Evolutionary conservation across 2,888 invertebrate species (phyloP).

Genomic region (Elegia similella): DNA sequence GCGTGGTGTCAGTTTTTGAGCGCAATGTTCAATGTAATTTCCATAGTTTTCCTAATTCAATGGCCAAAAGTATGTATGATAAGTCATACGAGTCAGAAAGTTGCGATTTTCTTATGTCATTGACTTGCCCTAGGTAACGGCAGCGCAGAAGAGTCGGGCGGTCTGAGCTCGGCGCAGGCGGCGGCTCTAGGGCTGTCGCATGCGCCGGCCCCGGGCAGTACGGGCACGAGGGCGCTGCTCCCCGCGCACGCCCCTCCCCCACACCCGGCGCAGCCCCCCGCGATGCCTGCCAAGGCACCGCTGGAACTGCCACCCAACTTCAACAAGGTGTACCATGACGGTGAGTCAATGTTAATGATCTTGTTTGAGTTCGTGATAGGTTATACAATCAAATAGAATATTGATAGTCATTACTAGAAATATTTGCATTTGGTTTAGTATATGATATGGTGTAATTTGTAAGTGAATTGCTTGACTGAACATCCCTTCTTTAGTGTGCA

Average conservation of each 20-base stretch:
- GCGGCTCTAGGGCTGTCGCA: constrained; percentile 68
- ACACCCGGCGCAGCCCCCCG: constrained; percentile 34
- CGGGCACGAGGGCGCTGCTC: constrained; percentile 51
- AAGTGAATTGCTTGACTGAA: not conserved
- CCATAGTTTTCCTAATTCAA: too few relatives aligned
- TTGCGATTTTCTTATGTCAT: too few relatives aligned
- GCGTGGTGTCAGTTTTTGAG: too few relatives aligned
- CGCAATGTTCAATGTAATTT: too few relatives aligned
- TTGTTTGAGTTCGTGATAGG: too few relatives aligned
- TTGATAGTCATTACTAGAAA: too few relatives aligned
- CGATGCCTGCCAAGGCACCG: constrained; percentile 32
- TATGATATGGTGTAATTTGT: too few relatives aligned
- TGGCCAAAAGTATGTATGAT: too few relatives aligned
- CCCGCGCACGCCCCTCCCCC: constrained; percentile 46
- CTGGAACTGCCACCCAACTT: constrained; percentile 57
- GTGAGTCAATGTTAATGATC: constrained; percentile 44
- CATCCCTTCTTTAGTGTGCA: too few relatives aligned
- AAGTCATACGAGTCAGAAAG: too few relatives aligned
- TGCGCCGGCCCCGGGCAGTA: constrained; percentile 60
- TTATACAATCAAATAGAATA: too few relatives aligned
- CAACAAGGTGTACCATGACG: constrained; percentile 63
- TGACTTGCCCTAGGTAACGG: constrained; percentile 17
- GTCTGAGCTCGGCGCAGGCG: constrained; percentile 68
- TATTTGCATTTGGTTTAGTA: too few relatives aligned
- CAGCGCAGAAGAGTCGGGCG: constrained; percentile 36